phyloP scores from a whole-genome alignment of 2,888 invertebrate species.

The Epinotia nisella region DNA sequence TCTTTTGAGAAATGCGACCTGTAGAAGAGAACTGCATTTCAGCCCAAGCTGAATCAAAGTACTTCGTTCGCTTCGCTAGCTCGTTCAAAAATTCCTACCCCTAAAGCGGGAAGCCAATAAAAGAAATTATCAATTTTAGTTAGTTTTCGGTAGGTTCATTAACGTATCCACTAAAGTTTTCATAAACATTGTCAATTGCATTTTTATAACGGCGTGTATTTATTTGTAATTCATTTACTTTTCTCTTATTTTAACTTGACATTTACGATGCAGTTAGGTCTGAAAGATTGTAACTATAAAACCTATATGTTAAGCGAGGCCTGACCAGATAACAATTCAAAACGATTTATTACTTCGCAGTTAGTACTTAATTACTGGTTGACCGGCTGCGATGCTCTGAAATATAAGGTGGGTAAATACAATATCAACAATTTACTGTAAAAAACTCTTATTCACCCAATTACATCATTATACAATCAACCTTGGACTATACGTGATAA shows the following conservation, averaged over 20 bases:
- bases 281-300: constrained; percentile 30
- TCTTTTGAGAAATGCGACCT: too few relatives aligned
- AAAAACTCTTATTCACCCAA: background rate
- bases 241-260: constrained; percentile 8
- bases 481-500: background rate
- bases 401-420: constrained; percentile 28
- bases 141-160: too few relatives aligned
- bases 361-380: constrained; percentile 28
- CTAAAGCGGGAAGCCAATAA: too few relatives aligned
- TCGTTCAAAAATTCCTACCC: too few relatives aligned
- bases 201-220: too few relatives aligned
- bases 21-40: too few relatives aligned
- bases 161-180: too few relatives aligned
- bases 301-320: constrained; percentile 30
- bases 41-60: too few relatives aligned
- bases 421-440: constrained; percentile 5
- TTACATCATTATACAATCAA: constrained; percentile 3
- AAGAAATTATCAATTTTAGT: too few relatives aligned
- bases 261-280: constrained; percentile 15
- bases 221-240: background rate
- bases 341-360: constrained; percentile 29
- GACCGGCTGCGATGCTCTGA: constrained; percentile 17
- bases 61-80: too few relatives aligned
- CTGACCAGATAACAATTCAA: constrained; percentile 35
- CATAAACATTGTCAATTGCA: too few relatives aligned